A percentile compares a stretch with the other conserved stretches of the same genome.
Conservation (phyloP, 1,140 invertebrate genomes). For the Philaenus spumarius region DNA sequence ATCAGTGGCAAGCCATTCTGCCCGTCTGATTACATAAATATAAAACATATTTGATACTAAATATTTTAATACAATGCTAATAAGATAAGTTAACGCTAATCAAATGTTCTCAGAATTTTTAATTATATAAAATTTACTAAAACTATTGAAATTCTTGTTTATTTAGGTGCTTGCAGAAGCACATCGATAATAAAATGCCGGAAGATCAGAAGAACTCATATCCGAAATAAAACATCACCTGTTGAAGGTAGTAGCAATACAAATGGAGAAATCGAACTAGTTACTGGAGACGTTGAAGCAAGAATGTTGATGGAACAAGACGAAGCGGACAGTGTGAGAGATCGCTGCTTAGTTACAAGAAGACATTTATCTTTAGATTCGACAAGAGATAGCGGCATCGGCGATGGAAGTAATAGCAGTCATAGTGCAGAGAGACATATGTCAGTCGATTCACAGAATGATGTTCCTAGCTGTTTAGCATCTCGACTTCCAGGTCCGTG, state of each 20-base stretch:
- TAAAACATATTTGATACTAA: too few relatives aligned
- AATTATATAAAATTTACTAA: too few relatives aligned
- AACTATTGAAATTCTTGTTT: too few relatives aligned
- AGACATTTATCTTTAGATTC: slow-evolving; percentile 31
- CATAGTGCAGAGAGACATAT: slow-evolving; percentile 25
- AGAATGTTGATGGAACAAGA: slow-evolving; percentile 6
- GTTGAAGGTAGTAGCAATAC: not conserved
- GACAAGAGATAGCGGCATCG: slow-evolving; percentile 33
- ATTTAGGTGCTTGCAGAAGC: not conserved
- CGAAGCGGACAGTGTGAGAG: slow-evolving; percentile 1
- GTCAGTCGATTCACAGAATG: slow-evolving; percentile 29
- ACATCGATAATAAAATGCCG: slow-evolving; percentile 18
- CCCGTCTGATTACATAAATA: too few relatives aligned
- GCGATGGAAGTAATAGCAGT: slow-evolving; percentile 28
- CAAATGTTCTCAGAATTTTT: too few relatives aligned
- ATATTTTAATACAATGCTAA: too few relatives aligned
- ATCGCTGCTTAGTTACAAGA: slow-evolving; percentile 1
- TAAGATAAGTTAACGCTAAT: too few relatives aligned
- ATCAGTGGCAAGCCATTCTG: too few relatives aligned
- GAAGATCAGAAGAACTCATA: slow-evolving; percentile 20
- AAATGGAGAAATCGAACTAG: too few relatives aligned
- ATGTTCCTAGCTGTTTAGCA: slow-evolving; percentile 53
- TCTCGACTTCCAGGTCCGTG: slow-evolving; percentile 49
- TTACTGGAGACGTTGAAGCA: slow-evolving; percentile 7
- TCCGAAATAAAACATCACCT: slow-evolving; percentile 2